Evolutionary conservation across 2,113 vertebrate genomes (phyloP).

Genomic region (Cynocephalus volans): DNA sequence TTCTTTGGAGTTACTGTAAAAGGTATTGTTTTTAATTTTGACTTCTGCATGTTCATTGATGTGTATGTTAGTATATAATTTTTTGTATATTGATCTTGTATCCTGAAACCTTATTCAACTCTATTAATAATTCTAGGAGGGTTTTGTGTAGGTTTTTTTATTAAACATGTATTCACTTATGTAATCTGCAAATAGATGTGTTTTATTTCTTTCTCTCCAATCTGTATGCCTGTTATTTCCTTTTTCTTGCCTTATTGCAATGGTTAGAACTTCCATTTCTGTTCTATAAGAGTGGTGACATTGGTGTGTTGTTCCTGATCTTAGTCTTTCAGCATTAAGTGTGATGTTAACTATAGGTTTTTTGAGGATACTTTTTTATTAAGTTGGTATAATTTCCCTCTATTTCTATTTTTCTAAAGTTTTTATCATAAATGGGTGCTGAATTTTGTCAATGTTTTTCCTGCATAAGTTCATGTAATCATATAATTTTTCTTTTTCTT

Average conservation of each 20-base stretch:
- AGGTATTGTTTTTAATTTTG: background rate
- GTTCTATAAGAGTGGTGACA: background rate
- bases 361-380: background rate
- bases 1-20: background rate
- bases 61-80: background rate
- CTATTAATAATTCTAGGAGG: background rate
- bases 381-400: background rate
- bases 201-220: background rate
- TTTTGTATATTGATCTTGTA: background rate
- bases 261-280: background rate
- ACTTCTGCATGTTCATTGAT: background rate
- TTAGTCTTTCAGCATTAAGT: background rate
- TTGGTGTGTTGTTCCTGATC: background rate
- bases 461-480: background rate
- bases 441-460: background rate
- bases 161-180: background rate
- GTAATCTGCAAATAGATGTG: background rate
- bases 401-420: background rate
- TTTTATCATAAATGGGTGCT: background rate
- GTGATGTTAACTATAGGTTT: background rate
- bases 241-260: background rate
- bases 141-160: background rate
- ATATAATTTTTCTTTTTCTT: background rate
- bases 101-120: background rate
- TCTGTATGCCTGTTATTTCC: background rate